Conservation (phyloP, 2,888 invertebrate species). For the Melangyna quadrimaculata region DNA sequence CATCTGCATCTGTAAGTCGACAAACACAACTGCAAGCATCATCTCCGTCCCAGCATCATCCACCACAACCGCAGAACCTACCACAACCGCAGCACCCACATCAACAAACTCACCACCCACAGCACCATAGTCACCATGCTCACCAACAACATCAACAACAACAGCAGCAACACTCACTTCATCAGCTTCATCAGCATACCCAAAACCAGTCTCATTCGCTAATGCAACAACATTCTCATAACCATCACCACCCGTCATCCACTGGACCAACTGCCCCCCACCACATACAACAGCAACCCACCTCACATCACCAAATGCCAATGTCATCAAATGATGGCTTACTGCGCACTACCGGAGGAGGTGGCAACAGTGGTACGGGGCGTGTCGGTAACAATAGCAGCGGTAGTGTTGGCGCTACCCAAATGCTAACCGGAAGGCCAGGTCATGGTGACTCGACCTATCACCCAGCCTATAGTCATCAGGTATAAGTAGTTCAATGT, state of each 20-base stretch:
- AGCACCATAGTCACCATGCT: conserved; percentile 75
- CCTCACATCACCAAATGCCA: conserved; percentile 58
- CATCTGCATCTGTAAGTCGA: conserved; percentile 25
- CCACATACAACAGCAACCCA: conserved; percentile 65
- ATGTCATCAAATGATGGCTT: conserved; percentile 46
- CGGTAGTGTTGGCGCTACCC: conserved; percentile 50
- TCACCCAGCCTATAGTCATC: conserved; percentile 78
- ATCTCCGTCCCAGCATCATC: conserved; percentile 35
- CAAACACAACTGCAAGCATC: conserved; percentile 43
- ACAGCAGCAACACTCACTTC: conserved; percentile 55
- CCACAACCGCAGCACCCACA: conserved; percentile 45
- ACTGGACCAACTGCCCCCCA: conserved; percentile 67
- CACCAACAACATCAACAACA: conserved; percentile 64
- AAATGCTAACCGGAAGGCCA: conserved; percentile 56
- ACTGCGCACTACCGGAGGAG: conserved; percentile 61
- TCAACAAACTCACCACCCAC: conserved; percentile 72
- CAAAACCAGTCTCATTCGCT: conserved; percentile 73
- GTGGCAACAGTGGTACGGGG: conserved; percentile 55
- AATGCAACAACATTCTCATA: conserved; percentile 72
- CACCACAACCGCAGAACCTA: conserved; percentile 27
- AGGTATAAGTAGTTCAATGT: conserved; percentile 76
- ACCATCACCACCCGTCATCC: conserved; percentile 65
- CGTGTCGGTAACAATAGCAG: conserved; percentile 74
- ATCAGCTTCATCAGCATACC: conserved; percentile 64
- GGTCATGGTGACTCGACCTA: conserved; percentile 68